Conservation (phyloP, 2,888 invertebrate species). For the Drosophila melanocephala region DNA sequence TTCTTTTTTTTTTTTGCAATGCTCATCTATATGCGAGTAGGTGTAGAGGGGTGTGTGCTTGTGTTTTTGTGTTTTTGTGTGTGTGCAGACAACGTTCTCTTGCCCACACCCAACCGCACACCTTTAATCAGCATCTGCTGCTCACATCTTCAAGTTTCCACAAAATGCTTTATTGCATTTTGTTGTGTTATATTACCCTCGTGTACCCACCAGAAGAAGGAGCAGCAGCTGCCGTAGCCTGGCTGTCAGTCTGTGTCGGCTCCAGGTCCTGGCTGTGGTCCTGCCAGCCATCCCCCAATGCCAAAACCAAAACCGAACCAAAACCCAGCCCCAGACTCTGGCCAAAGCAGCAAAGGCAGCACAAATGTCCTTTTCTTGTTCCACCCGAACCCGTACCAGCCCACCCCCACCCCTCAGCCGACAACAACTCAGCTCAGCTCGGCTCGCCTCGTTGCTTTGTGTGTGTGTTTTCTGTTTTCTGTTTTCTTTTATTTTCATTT, state of each 20-base stretch:
- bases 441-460: constrained; percentile 32
- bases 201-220: constrained; percentile 55
- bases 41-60: constrained; percentile 18
- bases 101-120: constrained; percentile 65
- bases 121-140: constrained; percentile 83
- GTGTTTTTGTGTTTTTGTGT: constrained; percentile 25
- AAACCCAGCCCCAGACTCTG: constrained; percentile 5
- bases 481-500: constrained; percentile 70
- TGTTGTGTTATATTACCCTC: constrained; percentile 81
- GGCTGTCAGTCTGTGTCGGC: constrained; percentile 70
- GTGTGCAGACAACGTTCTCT: constrained; percentile 8
- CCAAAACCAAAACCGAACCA: constrained; percentile 19
- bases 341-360: constrained; percentile 59
- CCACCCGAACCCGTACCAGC: constrained; percentile 32
- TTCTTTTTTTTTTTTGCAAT: constrained; percentile 22
- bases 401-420: constrained; percentile 3
- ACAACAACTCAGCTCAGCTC: constrained; percentile 24
- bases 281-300: constrained; percentile 34
- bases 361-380: constrained; percentile 78
- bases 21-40: constrained; percentile 51
- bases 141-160: constrained; percentile 82
- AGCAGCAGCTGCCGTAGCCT: constrained; percentile 59
- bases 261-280: constrained; percentile 48
- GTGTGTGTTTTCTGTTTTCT: constrained; percentile 49
- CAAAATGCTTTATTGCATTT: constrained; percentile 83